Evolutionary conservation across 1,140 invertebrate species (phyloP).

Genomic region (Stegodyphus mimosarum): DNA sequence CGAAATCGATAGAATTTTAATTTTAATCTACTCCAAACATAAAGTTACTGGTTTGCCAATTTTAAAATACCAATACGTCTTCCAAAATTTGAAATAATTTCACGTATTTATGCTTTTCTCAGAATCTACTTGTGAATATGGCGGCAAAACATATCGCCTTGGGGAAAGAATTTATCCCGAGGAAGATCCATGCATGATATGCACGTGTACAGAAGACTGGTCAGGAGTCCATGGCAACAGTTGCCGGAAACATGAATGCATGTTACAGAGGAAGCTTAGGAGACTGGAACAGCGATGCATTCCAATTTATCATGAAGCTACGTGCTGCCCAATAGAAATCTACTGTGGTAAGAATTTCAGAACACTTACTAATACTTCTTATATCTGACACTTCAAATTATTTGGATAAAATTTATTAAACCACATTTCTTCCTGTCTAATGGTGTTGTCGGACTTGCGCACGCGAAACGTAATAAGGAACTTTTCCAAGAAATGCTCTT

Average conservation of each 20-base stretch:
- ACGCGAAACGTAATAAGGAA: no score
- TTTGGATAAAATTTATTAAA: no score
- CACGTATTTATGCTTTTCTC: neutral
- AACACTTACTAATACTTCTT: neutral
- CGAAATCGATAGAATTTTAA: no score
- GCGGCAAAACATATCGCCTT: constrained; percentile 32
- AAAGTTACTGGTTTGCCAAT: neutral
- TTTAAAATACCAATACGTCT: neutral
- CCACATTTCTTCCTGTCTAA: no score
- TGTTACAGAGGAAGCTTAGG: constrained; percentile 13
- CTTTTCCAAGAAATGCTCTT: no score
- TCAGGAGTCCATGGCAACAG: constrained; percentile 13
- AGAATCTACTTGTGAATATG: constrained; percentile 41
- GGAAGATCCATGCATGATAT: constrained; percentile 57
- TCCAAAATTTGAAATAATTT: neutral
- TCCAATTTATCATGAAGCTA: constrained; percentile 61
- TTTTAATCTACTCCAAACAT: no score
- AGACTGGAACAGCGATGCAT: constrained; percentile 25
- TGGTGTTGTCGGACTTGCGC: no score
- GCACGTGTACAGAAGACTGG: constrained; percentile 59
- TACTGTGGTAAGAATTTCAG: constrained; percentile 49
- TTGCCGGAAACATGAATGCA: constrained; percentile 31
- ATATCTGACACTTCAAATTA: neutral
- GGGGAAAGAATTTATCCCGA: constrained; percentile 60
- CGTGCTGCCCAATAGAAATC: constrained; percentile 62